Evolutionary conservation across 2,797 vertebrate species (phyloP).

Genomic region (Lindbergichthys nudifrons): DNA sequence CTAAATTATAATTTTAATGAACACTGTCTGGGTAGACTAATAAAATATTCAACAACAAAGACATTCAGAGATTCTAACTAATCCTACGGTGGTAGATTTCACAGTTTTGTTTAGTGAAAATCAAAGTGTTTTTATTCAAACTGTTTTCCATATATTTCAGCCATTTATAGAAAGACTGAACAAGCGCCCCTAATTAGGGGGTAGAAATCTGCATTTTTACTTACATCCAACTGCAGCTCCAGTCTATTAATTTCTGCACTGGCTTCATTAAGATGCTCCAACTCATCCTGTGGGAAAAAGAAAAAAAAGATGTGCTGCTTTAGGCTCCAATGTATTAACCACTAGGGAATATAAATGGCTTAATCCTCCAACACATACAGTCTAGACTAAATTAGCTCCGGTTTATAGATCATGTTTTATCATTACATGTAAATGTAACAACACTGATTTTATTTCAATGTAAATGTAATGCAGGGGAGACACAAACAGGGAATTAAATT

Average conservation of each 20-base stretch:
- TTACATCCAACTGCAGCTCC: constrained; percentile 92
- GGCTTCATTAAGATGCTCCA: constrained; percentile 95
- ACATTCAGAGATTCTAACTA: background rate
- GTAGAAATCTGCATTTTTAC: constrained; percentile 56
- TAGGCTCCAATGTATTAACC: background rate
- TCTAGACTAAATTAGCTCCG: background rate
- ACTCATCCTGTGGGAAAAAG: constrained; percentile 86
- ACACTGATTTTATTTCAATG: background rate
- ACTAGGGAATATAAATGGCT: background rate
- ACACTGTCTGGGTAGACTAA: constrained; percentile 11
- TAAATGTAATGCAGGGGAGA: background rate
- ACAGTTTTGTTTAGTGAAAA: constrained; percentile 28
- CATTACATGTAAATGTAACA: background rate
- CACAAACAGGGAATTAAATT: background rate
- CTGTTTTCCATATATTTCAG: constrained; percentile 10
- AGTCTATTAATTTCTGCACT: constrained; percentile 94
- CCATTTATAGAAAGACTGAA: background rate
- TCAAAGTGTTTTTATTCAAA: constrained; percentile 26
- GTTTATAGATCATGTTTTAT: background rate
- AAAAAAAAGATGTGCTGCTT: background rate
- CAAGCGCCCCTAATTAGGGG: background rate
- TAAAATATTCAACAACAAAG: constrained; percentile 46
- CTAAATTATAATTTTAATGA: constrained; percentile 45
- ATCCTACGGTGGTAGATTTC: background rate
- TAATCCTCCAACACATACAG: background rate